These are phyloP conservation scores for Drosophila sp. DNA, from an alignment of 1,140 invertebrate genomes.

Conservation along the genomic window DNA sequence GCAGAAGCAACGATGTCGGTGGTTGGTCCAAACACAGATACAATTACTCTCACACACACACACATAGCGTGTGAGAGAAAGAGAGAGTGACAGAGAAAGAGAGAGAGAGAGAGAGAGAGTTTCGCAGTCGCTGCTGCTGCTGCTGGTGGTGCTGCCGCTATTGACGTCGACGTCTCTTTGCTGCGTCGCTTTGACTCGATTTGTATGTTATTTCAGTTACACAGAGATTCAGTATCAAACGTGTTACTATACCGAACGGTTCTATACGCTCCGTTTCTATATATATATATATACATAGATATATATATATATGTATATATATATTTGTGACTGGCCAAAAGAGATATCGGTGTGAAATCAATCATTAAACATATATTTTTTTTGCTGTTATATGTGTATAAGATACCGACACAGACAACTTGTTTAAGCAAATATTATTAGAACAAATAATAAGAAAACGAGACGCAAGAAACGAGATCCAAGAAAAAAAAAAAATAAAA, in stretches of 20 bases:
- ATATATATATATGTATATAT: too few species aligned
- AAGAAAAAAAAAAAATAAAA: constrained; percentile 17
- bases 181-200: constrained; percentile 67
- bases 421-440: constrained; percentile 77
- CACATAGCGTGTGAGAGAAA: constrained; percentile 20
- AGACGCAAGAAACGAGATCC: constrained; percentile 26
- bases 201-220: constrained; percentile 83
- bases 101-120: not conserved
- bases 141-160: constrained; percentile 34
- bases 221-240: constrained; percentile 83
- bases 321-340: not conserved
- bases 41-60: constrained; percentile 27
- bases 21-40: constrained; percentile 59
- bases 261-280: constrained; percentile 58
- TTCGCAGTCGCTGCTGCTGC: constrained; percentile 12
- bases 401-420: constrained; percentile 39
- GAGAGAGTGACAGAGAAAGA: constrained; percentile 15
- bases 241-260: constrained; percentile 82
- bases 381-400: constrained; percentile 1
- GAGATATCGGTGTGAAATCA: constrained; percentile 36
- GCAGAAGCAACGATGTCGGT: constrained; percentile 54
- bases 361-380: constrained; percentile 4
- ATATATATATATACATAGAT: not conserved
- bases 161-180: constrained; percentile 20
- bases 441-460: constrained; percentile 58